Evolutionary conservation across 1,140 invertebrate species (phyloP), one percentile per base, ranked within the genome.

Genomic region (Physella acuta): DNA sequence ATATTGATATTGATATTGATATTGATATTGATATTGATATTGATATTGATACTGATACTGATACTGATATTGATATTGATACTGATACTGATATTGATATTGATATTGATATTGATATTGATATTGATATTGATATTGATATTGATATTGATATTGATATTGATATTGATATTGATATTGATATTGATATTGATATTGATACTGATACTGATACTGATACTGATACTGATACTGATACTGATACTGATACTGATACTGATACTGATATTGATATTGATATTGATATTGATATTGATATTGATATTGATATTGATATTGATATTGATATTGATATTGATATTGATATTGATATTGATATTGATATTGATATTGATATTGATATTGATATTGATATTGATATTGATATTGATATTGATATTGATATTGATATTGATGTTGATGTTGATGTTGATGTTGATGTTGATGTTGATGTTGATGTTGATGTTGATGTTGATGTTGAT

Each of bases 51-150:
- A 26, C 11, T 56, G 28, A 56, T 56, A 26, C 11, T 56, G 28
- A 56, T 56, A 26, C 11, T 56, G 28, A 56, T 56, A 26, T 16
- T n/a, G 28, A 56, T 56, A 26, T 16, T 56, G 28, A 56, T 56
- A 26, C 11, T 56, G 28, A 56, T 56, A 26, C 11, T 56, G 5
- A 56, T 56, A 24, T 16, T 56, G 28, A 56, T 28, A 26, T 16
- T 56, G 5, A 56, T 56, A 26, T 16, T 56, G 28, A 56, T 56
- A 26, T 16, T 56, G 5, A 56, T 56, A 26, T 16, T 56, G 28
- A 56, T 56, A 8, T 16, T 56, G 28, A 56, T 56, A 26, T 16
- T 56, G 5, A 56, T 56, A 26, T 16, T 56, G 53, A 56, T 56
- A 26, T 16, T 56, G 28, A 56, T 56, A 26, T 16, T 56, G 5